Base-by-base conservation (phyloP, 2,888 invertebrate species). In the Xanthia icteritia region DNA sequence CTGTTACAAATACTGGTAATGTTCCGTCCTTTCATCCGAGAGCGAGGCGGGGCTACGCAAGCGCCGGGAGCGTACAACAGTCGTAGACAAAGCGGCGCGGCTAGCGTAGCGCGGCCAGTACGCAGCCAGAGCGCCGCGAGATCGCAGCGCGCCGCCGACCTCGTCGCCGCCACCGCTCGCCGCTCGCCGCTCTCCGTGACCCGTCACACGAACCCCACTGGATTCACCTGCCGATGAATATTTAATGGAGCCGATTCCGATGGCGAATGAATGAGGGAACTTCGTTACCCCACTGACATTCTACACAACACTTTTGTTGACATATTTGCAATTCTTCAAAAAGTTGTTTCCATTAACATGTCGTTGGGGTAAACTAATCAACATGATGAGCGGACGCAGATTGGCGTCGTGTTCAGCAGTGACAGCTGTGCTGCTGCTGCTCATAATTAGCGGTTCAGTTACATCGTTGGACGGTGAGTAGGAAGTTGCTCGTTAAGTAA, bases 1-100 rank as follows among this genome's bases (percentile, higher is more conserved):
- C 96, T 96, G 96, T 96, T 96, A 96, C 96, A 96, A 96, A 96
- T 96, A 96, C 96, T 96, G 96, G 96, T 94, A 96, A 96, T 96
- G 96, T 96, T 95, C 95, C 94, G 95, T 95, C 95, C 94, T 96
- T 96, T 96, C 94, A 94, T 95, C 93, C 91, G 94, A 94, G 92
- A 91, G 93, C 93, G 94, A 95, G 95, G 96, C 95, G 95, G 96
- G 92, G 95, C 95, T 94, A 96, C 96, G 96, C 96, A 94, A 94
- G 96, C 96, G 96, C 96, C 90, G 89, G 91, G 92, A 90, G 89
- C 91, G 91, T 89, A 89, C 90, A 89, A 88, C 89, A 88, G 81
- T 88, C 88, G 91, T 90, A 90, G 91, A 92, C 93, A 88, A 88
- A 88, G 88, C 88, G 92, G 92, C 92, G 93, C 93, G 92, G 93